These are phyloP conservation scores for Agrochola litura DNA, from an alignment of 2,888 invertebrate species.

Conservation along the genomic window DNA sequence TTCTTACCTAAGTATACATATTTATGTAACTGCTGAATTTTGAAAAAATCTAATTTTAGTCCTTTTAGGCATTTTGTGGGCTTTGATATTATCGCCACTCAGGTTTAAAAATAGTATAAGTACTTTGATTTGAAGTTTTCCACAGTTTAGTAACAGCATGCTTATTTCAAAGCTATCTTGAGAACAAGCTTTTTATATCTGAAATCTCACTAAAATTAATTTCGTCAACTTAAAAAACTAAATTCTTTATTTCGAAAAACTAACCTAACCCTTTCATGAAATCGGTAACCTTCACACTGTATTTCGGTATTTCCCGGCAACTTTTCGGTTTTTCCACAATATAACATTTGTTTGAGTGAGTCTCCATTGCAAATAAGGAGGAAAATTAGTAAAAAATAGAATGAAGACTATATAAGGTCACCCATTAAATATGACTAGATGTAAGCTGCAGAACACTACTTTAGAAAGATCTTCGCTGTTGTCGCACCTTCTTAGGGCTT, in stretches of 20 bases:
- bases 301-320: conserved; percentile 14
- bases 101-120: not conserved
- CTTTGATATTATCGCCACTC: not conserved
- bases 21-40: not conserved
- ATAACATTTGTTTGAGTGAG: conserved; percentile 3
- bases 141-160: conserved; percentile 8
- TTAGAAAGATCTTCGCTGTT: not conserved
- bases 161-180: not conserved
- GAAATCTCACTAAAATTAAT: not conserved
- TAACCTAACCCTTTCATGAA: not conserved
- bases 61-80: not conserved
- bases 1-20: not conserved
- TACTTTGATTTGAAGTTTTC: not conserved
- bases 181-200: not conserved
- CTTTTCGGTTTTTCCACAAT: conserved; percentile 26
- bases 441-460: not conserved
- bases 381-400: conserved; percentile 31
- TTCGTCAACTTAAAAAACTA: not conserved
- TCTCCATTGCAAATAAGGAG: conserved; percentile 34
- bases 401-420: not conserved
- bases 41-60: not conserved
- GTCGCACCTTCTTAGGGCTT: not conserved
- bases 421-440: not conserved
- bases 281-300: not conserved
- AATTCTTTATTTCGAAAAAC: not conserved